A percentile compares a stretch with the other conserved stretches of the same genome.
Conservation (phyloP, 2,888 invertebrate species). For the Drosophila meridiana region DNA sequence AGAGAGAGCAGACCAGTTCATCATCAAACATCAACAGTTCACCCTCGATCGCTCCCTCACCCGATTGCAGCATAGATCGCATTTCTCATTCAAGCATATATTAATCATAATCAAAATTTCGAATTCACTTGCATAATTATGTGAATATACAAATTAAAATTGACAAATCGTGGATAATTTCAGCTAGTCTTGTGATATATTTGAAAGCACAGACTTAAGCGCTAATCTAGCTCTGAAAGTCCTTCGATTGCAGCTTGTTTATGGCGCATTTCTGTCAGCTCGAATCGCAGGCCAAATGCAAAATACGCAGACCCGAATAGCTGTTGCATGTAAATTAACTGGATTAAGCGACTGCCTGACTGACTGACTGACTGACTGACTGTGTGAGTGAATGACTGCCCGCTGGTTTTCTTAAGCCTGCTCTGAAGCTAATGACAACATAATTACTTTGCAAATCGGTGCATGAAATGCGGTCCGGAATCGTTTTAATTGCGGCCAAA, state of each 20-base stretch:
- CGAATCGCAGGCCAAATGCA: constrained; percentile 4
- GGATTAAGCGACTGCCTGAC: constrained; percentile 20
- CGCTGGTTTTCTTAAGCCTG: constrained; percentile 23
- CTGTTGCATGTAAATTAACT: constrained; percentile 28
- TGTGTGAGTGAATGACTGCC: constrained; percentile 25
- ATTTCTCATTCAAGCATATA: not conserved
- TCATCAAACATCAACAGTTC: not conserved
- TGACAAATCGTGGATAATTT: constrained; percentile 2
- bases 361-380: constrained; percentile 12
- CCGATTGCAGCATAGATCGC: not conserved
- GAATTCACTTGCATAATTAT: not conserved
- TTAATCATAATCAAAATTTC: no score
- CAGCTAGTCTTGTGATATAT: not conserved
- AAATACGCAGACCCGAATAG: not conserved
- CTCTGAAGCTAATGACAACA: constrained; percentile 70
- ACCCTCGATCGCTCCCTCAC: not conserved
- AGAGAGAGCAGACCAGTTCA: no score
- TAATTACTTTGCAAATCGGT: constrained; percentile 71
- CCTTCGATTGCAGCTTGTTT: not conserved
- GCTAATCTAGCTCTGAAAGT: not conserved
- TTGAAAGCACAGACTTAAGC: not conserved
- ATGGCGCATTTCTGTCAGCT: constrained; percentile 14
- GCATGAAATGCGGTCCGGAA: constrained; percentile 52
- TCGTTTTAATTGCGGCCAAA: constrained; percentile 68
- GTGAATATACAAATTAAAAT: not conserved